A percentile compares a stretch with the other conserved stretches of the same genome.
These are phyloP conservation scores for Psephotus haematonotus DNA, from an alignment of 2,113 vertebrate species.

Conservation along the genomic window DNA sequence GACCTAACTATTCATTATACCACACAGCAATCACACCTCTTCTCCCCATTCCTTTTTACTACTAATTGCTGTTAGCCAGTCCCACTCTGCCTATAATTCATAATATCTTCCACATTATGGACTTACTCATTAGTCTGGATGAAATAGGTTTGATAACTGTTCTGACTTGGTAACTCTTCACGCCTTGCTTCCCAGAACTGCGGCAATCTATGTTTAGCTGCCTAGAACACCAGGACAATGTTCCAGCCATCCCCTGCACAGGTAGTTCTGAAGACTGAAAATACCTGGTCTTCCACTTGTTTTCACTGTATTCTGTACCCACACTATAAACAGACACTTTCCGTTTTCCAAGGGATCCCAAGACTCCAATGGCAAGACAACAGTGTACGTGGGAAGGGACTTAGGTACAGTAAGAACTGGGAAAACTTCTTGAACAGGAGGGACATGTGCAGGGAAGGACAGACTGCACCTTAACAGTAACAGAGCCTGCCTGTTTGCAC, in stretches of 20 bases:
- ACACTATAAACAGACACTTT: not conserved
- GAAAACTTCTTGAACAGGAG: not conserved
- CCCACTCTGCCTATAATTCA: not conserved
- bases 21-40: not conserved
- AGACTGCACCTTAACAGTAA: not conserved
- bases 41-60: not conserved
- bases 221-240: not conserved
- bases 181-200: not conserved
- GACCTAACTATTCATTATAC: not conserved
- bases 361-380: not conserved
- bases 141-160: not conserved
- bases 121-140: not conserved
- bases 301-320: not conserved
- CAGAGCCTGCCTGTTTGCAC: not conserved
- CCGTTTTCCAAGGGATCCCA: not conserved
- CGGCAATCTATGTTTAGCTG: not conserved
- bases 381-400: not conserved
- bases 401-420: not conserved
- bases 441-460: not conserved
- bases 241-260: not conserved
- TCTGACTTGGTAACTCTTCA: not conserved
- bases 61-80: not conserved
- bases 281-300: not conserved
- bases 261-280: not conserved
- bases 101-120: not conserved